These are phyloP conservation scores for Imbricaverruca yamaguchii DNA, from an alignment of 2,888 invertebrate species.

Conservation along the genomic window DNA sequence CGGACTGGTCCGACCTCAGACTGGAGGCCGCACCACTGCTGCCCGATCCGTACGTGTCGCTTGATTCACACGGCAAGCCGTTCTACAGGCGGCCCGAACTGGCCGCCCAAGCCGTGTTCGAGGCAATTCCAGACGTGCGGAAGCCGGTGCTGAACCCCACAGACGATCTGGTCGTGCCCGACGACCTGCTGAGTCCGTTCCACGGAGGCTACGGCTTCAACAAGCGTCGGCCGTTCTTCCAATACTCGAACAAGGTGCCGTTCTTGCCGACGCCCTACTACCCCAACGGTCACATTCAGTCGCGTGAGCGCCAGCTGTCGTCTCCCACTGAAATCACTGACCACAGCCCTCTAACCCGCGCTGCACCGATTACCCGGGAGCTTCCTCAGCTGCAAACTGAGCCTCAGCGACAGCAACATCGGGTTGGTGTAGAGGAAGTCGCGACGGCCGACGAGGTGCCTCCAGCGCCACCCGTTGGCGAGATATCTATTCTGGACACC, in stretches of 20 bases:
- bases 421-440: background rate
- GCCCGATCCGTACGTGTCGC: background rate
- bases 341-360: too few relatives aligned
- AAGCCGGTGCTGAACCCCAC: constrained; percentile 13
- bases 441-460: background rate
- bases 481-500: background rate
- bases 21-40: too few relatives aligned
- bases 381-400: too few relatives aligned
- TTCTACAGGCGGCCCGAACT: background rate
- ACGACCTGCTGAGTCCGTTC: background rate
- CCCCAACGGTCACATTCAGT: background rate
- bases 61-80: background rate
- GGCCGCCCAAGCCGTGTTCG: background rate
- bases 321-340: background rate
- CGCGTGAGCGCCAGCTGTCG: background rate
- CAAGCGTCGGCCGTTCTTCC: background rate
- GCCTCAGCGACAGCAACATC: background rate
- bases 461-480: background rate
- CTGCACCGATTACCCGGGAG: too few relatives aligned
- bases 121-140: background rate
- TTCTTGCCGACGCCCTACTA: background rate
- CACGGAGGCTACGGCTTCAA: background rate
- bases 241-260: background rate
- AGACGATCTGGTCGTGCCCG: background rate
- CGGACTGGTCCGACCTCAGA: background rate